Conservation (phyloP, 2,113 vertebrate genomes). For the Seriola aureovittata region DNA sequence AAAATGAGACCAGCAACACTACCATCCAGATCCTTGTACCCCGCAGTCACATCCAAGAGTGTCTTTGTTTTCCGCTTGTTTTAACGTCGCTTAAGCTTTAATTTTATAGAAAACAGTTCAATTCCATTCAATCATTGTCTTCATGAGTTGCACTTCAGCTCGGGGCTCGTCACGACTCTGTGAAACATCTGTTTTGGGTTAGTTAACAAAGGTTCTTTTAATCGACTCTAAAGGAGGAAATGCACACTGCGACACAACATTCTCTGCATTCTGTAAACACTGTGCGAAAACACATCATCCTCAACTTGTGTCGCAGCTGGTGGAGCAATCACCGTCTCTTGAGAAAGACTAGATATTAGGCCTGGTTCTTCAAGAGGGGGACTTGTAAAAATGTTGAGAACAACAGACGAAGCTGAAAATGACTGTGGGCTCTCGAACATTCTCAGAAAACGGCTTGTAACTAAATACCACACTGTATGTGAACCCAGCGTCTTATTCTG, state of each 20-base stretch:
- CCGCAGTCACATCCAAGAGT: not conserved
- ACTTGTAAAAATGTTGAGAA: not conserved
- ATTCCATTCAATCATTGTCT: constrained; percentile 52
- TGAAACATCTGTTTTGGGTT: constrained; percentile 69
- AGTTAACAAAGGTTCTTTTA: constrained; percentile 52
- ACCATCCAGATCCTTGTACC: not conserved
- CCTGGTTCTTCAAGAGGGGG: not conserved
- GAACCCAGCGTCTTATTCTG: constrained; percentile 25
- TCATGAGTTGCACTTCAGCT: constrained; percentile 13
- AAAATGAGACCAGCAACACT: not conserved
- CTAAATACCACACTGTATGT: constrained; percentile 3
- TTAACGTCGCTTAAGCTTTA: constrained; percentile 6
- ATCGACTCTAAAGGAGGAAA: constrained; percentile 24
- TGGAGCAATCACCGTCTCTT: constrained; percentile 8
- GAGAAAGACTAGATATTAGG: not conserved
- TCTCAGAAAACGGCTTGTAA: not conserved
- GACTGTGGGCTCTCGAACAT: not conserved
- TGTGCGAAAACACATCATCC: constrained; percentile 37
- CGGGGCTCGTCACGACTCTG: constrained; percentile 26
- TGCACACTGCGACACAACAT: constrained; percentile 21
- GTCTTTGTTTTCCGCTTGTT: constrained; percentile 12
- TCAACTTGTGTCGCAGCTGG: constrained; percentile 47
- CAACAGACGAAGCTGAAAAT: not conserved
- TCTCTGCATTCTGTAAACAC: constrained; percentile 41
- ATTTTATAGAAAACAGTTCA: constrained; percentile 19